Base-by-base conservation (phyloP, 1,140 invertebrate genomes). In the Meloidogyne hapla region DNA sequence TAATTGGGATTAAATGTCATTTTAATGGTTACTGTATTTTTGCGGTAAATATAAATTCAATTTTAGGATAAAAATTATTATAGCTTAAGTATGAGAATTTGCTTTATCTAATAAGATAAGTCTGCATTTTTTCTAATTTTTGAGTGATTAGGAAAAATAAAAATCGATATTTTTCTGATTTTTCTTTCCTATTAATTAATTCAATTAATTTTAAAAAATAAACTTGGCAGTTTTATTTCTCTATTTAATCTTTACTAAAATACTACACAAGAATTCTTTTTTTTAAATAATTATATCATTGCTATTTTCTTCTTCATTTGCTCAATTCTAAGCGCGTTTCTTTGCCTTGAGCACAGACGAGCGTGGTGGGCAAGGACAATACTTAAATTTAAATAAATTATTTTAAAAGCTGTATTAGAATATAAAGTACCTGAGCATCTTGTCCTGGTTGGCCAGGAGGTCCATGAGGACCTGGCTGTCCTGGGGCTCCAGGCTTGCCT, bases 361-460 rank as follows among this genome's bases (percentile, higher is more conserved):
- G 4, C 67, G 67, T 40, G 28, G 12, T 48, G 67, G 67, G 67
- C 67, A 69, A 3, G 67, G 67, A 69, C 67, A 69, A 48, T 69
- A 69, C 40, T 48, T 48, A 25, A 40, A 45, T 40, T 69, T n/a
- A n/a, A n/a, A n/a, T n/a, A n/a, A n/a, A 33, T n/a, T 25, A 40
- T 13, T 40, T 23, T 48, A 28, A 23, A 21, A 40, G 21, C 1
- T 40, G 2, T 69, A 13, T 48, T 69, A 12, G 18, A 21, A 1
- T n/a, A 13, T 8, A n/a, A n/a, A 6, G 8, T 56, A 56, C 48
- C 48, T 56, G 48, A 56, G 48, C 67, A 48, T 40, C 40, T 48
- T 69, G 67, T 69, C 67, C 67, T 40, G 67, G 67, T 69, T 69
- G 67, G 25, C 67, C 67, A 26, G 67, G 48, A 5, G 21, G 21